phyloP scores from a whole-genome alignment of 2,888 invertebrate genomes.

The Pristionchus fissidentatus region DNA sequence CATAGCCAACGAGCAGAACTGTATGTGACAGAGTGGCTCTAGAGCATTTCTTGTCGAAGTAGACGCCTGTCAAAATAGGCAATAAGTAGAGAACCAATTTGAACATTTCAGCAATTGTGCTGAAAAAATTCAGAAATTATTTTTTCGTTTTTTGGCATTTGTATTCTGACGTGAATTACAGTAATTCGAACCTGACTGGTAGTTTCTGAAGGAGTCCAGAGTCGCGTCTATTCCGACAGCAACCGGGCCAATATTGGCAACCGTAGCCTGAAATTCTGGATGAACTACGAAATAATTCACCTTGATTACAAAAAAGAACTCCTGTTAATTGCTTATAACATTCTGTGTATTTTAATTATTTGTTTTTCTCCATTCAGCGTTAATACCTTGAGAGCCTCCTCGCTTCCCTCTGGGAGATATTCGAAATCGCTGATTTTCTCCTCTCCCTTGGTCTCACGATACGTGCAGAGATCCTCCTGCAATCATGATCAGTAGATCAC shows the following conservation, averaged over 20 bases:
- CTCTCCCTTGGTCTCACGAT: too few relatives aligned
- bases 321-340: too few relatives aligned
- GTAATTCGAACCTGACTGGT: constrained; percentile 53
- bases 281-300: too few relatives aligned
- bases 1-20: constrained; percentile 88
- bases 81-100: not conserved
- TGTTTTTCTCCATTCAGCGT: too few relatives aligned
- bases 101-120: not conserved
- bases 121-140: not conserved
- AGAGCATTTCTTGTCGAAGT: constrained; percentile 79
- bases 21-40: constrained; percentile 86
- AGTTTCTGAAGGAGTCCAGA: constrained; percentile 59
- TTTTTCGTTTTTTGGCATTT: not conserved
- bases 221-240: constrained; percentile 56
- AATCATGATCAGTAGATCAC: too few relatives aligned
- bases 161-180: not conserved
- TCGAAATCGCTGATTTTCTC: too few relatives aligned
- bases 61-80: constrained; percentile 40
- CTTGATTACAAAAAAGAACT: too few relatives aligned
- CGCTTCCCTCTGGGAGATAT: too few relatives aligned
- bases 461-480: too few relatives aligned
- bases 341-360: too few relatives aligned
- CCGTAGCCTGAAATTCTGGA: constrained; percentile 52
- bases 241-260: constrained; percentile 52
- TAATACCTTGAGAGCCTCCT: too few relatives aligned